Percentiles rank a stretch among this genome's conserved stretches.
These are phyloP conservation scores for Neodiprion pinetum DNA, from an alignment of 1,140 invertebrate species.

Conservation along the genomic window DNA sequence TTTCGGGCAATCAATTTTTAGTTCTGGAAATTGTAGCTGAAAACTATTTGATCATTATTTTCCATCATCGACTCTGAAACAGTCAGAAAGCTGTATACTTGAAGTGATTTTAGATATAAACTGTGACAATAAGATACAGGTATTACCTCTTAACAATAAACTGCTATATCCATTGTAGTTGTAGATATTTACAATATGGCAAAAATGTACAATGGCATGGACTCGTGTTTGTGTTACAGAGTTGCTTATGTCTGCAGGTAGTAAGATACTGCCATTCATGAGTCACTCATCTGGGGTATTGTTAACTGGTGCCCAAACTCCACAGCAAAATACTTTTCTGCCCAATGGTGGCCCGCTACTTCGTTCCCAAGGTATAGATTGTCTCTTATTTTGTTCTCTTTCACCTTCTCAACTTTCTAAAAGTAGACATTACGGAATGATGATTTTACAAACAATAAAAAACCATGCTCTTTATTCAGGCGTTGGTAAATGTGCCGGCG, in stretches of 20 bases:
- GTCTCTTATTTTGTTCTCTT: slow-evolving; percentile 15
- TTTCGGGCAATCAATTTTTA: too few relatives aligned
- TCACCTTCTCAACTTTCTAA: slow-evolving; percentile 9
- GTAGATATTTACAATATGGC: slow-evolving; percentile 11
- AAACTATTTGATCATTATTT: too few relatives aligned
- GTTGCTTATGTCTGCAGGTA: slow-evolving; percentile 52
- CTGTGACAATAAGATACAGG: too few relatives aligned
- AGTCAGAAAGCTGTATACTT: too few relatives aligned
- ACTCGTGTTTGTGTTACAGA: slow-evolving; percentile 27
- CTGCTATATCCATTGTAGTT: not conserved
- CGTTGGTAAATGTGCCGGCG: slow-evolving; percentile 62
- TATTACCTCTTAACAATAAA: too few relatives aligned
- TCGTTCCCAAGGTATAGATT: slow-evolving; percentile 47
- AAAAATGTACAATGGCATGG: slow-evolving; percentile 13
- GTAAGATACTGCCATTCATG: slow-evolving; percentile 60
- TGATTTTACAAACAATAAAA: not conserved
- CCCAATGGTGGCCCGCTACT: slow-evolving; percentile 55
- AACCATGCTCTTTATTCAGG: slow-evolving; percentile 45
- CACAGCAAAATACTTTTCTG: slow-evolving; percentile 58
- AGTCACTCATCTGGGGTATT: slow-evolving; percentile 50
- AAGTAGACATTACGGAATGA: not conserved
- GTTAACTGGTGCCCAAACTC: slow-evolving; percentile 51
- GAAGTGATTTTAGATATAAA: too few relatives aligned
- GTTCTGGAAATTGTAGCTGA: too few relatives aligned
- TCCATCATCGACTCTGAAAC: too few relatives aligned